Conservation (phyloP, 1,140 invertebrate species). For the Apis dorsata region DNA sequence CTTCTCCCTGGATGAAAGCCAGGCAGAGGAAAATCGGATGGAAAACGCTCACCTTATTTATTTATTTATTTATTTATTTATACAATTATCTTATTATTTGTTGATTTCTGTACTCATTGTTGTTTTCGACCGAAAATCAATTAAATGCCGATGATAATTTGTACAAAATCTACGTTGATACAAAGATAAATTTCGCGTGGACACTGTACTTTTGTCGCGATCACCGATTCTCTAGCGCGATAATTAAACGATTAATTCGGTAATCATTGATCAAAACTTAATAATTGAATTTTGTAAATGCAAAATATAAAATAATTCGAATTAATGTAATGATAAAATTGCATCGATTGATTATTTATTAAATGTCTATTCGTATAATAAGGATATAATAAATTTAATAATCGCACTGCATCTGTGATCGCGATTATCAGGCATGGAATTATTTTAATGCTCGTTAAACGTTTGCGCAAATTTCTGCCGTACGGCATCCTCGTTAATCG, state of each 20-base stretch:
- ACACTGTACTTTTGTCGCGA: conserved; percentile 9
- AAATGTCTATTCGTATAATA: not conserved
- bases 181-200: not conserved
- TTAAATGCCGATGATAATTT: conserved; percentile 36
- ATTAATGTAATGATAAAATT: not conserved
- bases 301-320: not conserved
- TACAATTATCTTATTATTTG: conserved; percentile 38
- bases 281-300: not conserved
- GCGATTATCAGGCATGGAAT: conserved; percentile 47
- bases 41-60: conserved; percentile 37
- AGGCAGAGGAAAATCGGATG: not conserved
- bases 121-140: conserved; percentile 1
- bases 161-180: conserved; percentile 32
- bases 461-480: conserved; percentile 45
- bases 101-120: conserved; percentile 42
- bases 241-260: conserved; percentile 22
- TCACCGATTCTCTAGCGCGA: conserved; percentile 27
- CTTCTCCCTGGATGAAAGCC: not conserved
- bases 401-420: conserved; percentile 56
- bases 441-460: conserved; percentile 48
- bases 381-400: not conserved
- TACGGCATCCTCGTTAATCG: conserved; percentile 54
- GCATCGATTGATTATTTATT: too few relatives aligned
- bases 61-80: conserved; percentile 55
- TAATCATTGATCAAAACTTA: not conserved